These are phyloP conservation scores for Drosophila flavopinicola DNA, from an alignment of 2,888 invertebrate species.

Conservation along the genomic window DNA sequence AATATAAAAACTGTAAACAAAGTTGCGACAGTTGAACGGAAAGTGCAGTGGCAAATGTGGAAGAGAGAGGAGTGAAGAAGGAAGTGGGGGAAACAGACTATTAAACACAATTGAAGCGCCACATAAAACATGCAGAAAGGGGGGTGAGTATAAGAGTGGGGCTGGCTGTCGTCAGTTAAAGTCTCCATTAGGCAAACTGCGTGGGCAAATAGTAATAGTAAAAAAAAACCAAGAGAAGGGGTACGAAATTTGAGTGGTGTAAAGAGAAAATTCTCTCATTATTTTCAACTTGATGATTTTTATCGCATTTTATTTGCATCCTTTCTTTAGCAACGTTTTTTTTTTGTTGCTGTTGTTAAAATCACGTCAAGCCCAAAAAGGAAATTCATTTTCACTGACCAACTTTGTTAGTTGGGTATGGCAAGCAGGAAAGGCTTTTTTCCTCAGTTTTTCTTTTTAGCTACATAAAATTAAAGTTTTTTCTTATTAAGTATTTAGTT, in stretches of 20 bases:
- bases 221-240: not conserved
- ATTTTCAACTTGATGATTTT: slow-evolving; percentile 35
- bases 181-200: slow-evolving; percentile 64
- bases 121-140: slow-evolving; percentile 35
- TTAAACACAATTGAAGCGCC: slow-evolving; percentile 75
- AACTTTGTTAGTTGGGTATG: slow-evolving; percentile 55
- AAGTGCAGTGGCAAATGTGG: slow-evolving; percentile 57
- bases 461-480: slow-evolving; percentile 45
- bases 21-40: slow-evolving; percentile 67
- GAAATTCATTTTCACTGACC: slow-evolving; percentile 71
- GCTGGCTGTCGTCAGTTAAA: slow-evolving; percentile 50
- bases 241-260: no score
- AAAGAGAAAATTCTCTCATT: slow-evolving; percentile 27
- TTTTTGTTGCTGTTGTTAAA: not conserved
- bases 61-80: not conserved
- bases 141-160: not conserved
- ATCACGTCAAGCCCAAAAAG: slow-evolving; percentile 43
- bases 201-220: slow-evolving; percentile 24
- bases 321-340: slow-evolving; percentile 31
- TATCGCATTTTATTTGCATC: slow-evolving; percentile 58
- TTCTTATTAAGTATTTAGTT: slow-evolving; percentile 49
- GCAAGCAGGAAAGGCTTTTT: slow-evolving; percentile 69
- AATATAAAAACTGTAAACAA: slow-evolving; percentile 58
- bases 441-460: slow-evolving; percentile 29
- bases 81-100: slow-evolving; percentile 32